These are phyloP conservation scores for Drosophila ercepeae DNA, from an alignment of 1,140 invertebrate species.

Conservation along the genomic window DNA sequence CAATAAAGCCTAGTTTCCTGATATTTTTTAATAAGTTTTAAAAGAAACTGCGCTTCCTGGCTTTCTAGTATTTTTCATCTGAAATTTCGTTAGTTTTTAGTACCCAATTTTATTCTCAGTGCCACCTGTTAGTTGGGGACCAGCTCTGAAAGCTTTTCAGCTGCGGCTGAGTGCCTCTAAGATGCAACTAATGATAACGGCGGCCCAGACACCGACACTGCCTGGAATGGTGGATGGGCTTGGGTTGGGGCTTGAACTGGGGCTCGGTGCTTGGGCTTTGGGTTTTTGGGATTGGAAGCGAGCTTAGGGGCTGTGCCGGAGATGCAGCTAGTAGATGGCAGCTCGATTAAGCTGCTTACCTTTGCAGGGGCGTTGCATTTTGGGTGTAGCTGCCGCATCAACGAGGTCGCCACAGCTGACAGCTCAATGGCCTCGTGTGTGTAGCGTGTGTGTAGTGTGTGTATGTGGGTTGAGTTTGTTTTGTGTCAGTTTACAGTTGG, in stretches of 20 bases:
- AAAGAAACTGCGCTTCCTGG: no score
- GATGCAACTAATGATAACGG: constrained; percentile 82
- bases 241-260: background rate
- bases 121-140: constrained; percentile 9
- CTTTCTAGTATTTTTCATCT: no score
- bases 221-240: constrained; percentile 13
- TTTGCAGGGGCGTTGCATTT: constrained; percentile 72
- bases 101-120: background rate
- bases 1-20: no score
- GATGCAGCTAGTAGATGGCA: constrained; percentile 42
- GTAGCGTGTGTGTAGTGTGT: constrained; percentile 12
- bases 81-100: background rate
- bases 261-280: background rate
- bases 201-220: constrained; percentile 34
- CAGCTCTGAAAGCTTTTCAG: constrained; percentile 70
- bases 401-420: constrained; percentile 68
- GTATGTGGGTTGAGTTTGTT: constrained; percentile 66
- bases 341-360: constrained; percentile 79
- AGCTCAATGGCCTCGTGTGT: constrained; percentile 65
- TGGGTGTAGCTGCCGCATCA: constrained; percentile 80
- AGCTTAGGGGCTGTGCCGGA: constrained; percentile 31
- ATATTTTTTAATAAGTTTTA: no score
- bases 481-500: constrained; percentile 72
- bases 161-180: constrained; percentile 78
- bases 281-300: constrained; percentile 14